Base-by-base conservation (phyloP, 2,113 vertebrate species). In the Ceratotherium simum region DNA sequence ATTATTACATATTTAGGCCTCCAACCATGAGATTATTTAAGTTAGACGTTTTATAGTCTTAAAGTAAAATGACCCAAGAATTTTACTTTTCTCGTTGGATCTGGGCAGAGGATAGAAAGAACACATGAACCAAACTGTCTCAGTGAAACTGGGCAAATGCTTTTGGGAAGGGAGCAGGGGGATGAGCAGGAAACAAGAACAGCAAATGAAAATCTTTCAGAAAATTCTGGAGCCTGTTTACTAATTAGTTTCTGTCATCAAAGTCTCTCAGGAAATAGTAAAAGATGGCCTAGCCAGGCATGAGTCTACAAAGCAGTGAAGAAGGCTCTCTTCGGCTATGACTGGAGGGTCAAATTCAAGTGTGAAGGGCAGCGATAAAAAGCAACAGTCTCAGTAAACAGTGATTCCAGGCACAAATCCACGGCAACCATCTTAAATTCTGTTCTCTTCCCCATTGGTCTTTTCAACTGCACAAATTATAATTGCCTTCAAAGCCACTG, bases 281-380 rank as follows among this genome's bases (percentile, higher is more conserved):
- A 70, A 78, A 91, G 36, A 31, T 10, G 56, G 17, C 14, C 27
- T 6, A 39, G 17, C 10, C n/a, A 64, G 67, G 54, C 33, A 20
- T 20, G n/a, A 95, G 56, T 62, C 21, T 76, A 29, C 81, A 80
- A 82, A 56, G 48, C 29, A 65, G 8, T 14, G 56, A 62, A 39
- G 25, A 36, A 95, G 36, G 33, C 2, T 73, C 81, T 86, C 62
- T 78, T 76, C 33, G 62, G 73, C 67, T 67, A 8, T 39, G 48
- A 62, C 29, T 39, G 0, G 46, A 42, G 69, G 86, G 82, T 95
- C 83, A 95, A 93, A 82, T 73, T 96, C 78, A 87, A 83, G 64
- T 39, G 51, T 25, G 62, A 86, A 97, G 48, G 69, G 58, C 3
- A 46, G 31, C 0, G 6, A 60, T 65, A 83, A 80, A 92, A 95